A percentile compares a stretch with the other conserved stretches of the same genome.
Evolutionary conservation across 2,113 vertebrate species (phyloP).

Genomic region (Meriones unguiculatus): DNA sequence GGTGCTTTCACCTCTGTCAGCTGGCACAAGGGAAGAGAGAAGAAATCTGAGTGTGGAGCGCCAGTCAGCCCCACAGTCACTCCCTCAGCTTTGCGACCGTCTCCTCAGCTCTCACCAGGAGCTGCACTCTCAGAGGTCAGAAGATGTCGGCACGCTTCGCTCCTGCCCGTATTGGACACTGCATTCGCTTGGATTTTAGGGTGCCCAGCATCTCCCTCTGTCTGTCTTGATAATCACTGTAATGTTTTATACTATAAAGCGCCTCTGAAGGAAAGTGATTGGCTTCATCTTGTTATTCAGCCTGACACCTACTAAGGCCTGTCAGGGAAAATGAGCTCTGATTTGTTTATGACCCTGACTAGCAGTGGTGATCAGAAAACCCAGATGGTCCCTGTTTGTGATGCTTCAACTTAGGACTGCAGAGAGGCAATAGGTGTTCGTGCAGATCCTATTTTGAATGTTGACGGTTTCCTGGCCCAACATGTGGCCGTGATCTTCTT

Average conservation of each 20-base stretch:
- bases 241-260: neutral
- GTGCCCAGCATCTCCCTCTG: neutral
- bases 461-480: neutral
- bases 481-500: neutral
- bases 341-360: neutral
- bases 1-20: neutral
- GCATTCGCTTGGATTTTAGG: neutral
- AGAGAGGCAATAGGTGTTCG: too few relatives aligned
- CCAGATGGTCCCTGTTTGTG: neutral
- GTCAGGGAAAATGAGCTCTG: neutral
- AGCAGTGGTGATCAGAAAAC: neutral
- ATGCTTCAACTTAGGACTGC: neutral
- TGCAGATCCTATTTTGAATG: neutral
- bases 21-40: neutral
- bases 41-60: neutral
- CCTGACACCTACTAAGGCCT: neutral
- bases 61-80: accelerated
- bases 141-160: too few relatives aligned
- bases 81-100: neutral
- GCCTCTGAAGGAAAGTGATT: neutral
- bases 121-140: neutral
- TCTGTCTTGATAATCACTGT: neutral
- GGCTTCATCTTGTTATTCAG: neutral
- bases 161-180: neutral
- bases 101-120: neutral